These are phyloP conservation scores for Garrulus glandarius DNA, from an alignment of 2,797 vertebrate species.

Conservation along the genomic window DNA sequence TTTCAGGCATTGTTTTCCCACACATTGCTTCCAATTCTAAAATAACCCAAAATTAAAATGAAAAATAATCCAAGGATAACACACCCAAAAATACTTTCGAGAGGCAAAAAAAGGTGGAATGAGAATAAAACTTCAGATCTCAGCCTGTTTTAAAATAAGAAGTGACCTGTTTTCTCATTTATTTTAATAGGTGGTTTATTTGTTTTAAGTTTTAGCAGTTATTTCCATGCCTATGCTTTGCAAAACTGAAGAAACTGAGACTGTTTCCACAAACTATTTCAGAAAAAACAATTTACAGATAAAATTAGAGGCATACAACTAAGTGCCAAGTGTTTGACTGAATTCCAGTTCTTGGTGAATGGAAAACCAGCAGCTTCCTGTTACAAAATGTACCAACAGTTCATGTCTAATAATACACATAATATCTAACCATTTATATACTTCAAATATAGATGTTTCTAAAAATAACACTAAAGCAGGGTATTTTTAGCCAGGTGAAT, in stretches of 20 bases:
- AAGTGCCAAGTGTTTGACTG: conserved; percentile 74
- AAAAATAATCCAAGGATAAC: conserved; percentile 70
- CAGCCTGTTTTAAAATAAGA: conserved; percentile 12
- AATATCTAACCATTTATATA: conserved; percentile 58
- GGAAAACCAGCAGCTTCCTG: conserved; percentile 79
- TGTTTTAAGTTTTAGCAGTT: conserved; percentile 24
- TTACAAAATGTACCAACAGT: conserved; percentile 80
- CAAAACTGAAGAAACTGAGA: conserved; percentile 38
- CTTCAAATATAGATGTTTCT: conserved; percentile 62
- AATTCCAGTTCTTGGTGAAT: conserved; percentile 76
- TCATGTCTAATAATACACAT: conserved; percentile 72
- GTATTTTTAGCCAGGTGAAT: conserved; percentile 75
- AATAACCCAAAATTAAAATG: conserved; percentile 63
- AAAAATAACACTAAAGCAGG: conserved; percentile 58
- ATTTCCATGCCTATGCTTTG: conserved; percentile 26
- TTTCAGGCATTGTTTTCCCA: conserved; percentile 69
- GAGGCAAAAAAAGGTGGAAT: conserved; percentile 13
- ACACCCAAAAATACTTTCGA: conserved; percentile 51
- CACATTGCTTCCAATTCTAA: conserved; percentile 67
- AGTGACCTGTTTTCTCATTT: conserved; percentile 1
- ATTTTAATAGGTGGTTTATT: conserved; percentile 15
- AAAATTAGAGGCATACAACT: conserved; percentile 60
- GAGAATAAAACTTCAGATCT: not conserved
- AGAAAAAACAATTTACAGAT: conserved; percentile 61
- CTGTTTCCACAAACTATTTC: conserved; percentile 60